Conservation (phyloP, 2,113 vertebrate genomes). For the Oreochromis tanganicae region DNA sequence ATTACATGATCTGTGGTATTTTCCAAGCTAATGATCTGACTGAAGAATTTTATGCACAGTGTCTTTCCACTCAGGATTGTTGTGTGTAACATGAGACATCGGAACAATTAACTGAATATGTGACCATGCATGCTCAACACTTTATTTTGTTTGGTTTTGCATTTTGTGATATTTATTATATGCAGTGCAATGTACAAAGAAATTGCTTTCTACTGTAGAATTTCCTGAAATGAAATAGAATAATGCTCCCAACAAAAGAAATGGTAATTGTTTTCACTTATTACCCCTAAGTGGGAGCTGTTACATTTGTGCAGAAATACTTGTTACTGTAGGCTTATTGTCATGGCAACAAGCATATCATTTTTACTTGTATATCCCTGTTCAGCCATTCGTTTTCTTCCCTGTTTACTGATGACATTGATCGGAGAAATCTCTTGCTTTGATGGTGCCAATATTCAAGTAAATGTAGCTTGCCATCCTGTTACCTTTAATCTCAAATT, state of each 20-base stretch:
- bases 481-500: constrained; percentile 41
- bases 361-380: constrained; percentile 3
- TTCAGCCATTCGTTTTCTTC: constrained; percentile 30
- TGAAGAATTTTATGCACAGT: not conserved
- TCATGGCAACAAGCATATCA: constrained; percentile 58
- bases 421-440: constrained; percentile 21
- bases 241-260: not conserved
- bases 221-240: not conserved
- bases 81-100: not conserved
- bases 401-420: constrained; percentile 21
- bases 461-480: not conserved
- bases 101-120: not conserved
- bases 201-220: not conserved
- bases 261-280: constrained; percentile 14
- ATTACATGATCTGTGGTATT: not conserved
- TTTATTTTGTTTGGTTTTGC: not conserved
- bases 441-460: not conserved
- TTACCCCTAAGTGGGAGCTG: constrained; percentile 13
- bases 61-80: not conserved
- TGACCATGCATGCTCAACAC: not conserved
- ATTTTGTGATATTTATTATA: not conserved
- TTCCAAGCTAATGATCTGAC: not conserved
- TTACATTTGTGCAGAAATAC: constrained; percentile 3
- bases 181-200: not conserved
- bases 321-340: constrained; percentile 42